Evolutionary conservation across 2,113 vertebrate genomes (phyloP).

Genomic region (Machaerirhynchus nigripectus): DNA sequence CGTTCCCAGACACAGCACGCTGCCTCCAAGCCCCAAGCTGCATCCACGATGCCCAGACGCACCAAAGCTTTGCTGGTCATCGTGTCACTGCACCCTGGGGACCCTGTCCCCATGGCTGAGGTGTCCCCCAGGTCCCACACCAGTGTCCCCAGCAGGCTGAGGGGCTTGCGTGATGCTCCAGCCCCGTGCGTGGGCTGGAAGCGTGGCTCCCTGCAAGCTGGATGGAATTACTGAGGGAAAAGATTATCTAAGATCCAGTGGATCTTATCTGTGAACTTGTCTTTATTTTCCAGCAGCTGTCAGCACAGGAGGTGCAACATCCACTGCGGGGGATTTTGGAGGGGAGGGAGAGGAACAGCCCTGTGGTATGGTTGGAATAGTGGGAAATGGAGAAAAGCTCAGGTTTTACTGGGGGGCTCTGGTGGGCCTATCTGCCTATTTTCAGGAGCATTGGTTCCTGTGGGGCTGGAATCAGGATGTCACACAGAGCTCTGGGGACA

Average conservation of each 20-base stretch:
- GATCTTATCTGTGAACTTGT: neutral
- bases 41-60: neutral
- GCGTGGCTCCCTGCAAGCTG: neutral
- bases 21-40: neutral
- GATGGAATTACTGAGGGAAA: neutral
- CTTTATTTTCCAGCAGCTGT: constrained; percentile 4
- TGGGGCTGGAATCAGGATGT: neutral
- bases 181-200: accelerated
- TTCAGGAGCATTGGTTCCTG: neutral
- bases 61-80: neutral
- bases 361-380: neutral
- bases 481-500: neutral
- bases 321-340: neutral
- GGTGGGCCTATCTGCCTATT: neutral
- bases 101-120: neutral
- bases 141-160: accelerated
- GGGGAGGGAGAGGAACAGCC: neutral
- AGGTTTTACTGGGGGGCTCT: neutral
- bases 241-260: neutral
- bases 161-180: neutral
- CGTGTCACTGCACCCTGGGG: neutral
- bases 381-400: neutral
- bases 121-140: neutral
- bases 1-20: neutral
- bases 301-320: neutral